phyloP scores from a whole-genome alignment of 2,888 invertebrate genomes.

The Lepidochitona cinerea region DNA sequence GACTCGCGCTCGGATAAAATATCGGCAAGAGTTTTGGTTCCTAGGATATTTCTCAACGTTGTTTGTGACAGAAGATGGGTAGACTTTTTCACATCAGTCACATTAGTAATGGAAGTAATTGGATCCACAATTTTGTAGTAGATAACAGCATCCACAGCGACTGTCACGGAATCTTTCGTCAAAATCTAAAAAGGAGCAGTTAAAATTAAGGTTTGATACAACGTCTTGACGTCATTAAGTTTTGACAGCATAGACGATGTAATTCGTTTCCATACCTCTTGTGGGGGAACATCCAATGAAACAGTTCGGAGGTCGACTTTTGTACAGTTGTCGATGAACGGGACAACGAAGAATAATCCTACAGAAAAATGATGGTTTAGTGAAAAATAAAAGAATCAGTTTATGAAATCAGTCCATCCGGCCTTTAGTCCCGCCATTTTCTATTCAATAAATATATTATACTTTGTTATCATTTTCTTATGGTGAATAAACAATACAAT shows the following conservation, averaged over 20 bases:
- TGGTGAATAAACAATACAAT: too few relatives aligned
- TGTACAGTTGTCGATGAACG: slow-evolving; percentile 49
- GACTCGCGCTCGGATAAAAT: slow-evolving; percentile 38
- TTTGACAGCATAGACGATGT: too few relatives aligned
- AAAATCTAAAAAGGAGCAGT: too few relatives aligned
- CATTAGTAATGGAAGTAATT: slow-evolving; percentile 39
- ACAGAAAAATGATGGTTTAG: too few relatives aligned
- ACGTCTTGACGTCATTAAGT: too few relatives aligned
- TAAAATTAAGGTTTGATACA: too few relatives aligned
- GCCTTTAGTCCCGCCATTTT: too few relatives aligned
- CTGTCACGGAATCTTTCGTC: slow-evolving; percentile 44
- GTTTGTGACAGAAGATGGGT: slow-evolving; percentile 39
- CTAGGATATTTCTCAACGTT: slow-evolving; percentile 41
- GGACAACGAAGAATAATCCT: slow-evolving; percentile 51
- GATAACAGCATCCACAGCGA: slow-evolving; percentile 44
- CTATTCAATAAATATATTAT: too few relatives aligned
- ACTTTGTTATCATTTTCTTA: too few relatives aligned
- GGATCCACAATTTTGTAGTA: slow-evolving; percentile 41
- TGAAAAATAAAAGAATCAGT: too few relatives aligned
- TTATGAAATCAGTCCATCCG: too few relatives aligned
- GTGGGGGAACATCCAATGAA: slow-evolving; percentile 69
- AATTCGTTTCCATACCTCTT: slow-evolving; percentile 50
- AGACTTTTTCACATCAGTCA: slow-evolving; percentile 36
- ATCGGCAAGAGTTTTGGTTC: slow-evolving; percentile 27
- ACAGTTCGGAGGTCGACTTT: slow-evolving; percentile 56